phyloP scores from a whole-genome alignment of 2,113 vertebrate genomes.

The Cyanoderma ruficeps region DNA sequence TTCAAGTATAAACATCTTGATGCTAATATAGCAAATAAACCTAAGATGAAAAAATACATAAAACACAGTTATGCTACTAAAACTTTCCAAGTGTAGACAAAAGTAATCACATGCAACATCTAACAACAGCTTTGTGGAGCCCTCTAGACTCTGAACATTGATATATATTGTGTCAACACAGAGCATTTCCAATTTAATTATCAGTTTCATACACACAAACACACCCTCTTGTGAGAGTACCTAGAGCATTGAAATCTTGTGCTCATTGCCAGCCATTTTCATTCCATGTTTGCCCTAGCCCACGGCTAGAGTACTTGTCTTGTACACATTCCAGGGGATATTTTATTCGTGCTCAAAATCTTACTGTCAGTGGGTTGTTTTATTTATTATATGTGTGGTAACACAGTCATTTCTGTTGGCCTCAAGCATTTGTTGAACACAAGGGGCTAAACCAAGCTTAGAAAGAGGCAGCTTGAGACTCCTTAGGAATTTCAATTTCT shows the following conservation, averaged over 20 bases:
- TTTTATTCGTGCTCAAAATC: slow-evolving; percentile 8
- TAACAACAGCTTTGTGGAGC: not conserved
- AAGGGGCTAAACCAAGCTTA: not conserved
- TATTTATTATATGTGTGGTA: slow-evolving; percentile 9
- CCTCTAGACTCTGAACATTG: not conserved
- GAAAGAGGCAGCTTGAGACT: not conserved
- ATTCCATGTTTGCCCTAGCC: not conserved
- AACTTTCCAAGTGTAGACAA: not conserved
- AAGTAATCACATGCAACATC: not conserved
- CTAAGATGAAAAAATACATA: not conserved
- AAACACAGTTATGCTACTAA: not conserved
- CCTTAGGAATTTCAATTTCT: not conserved
- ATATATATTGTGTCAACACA: not conserved
- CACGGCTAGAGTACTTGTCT: not conserved
- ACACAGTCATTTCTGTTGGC: not conserved
- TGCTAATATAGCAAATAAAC: not conserved
- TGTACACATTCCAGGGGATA: not conserved
- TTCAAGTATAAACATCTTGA: not conserved
- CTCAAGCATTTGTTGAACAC: not conserved
- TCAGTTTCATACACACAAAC: not conserved
- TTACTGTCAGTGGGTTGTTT: not conserved
- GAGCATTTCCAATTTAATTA: slow-evolving; percentile 22
- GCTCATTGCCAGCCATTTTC: not conserved
- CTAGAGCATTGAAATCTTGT: not conserved
- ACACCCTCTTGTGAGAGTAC: not conserved